phyloP scores from a whole-genome alignment of 2,797 vertebrate species.

The Lagorchestes hirsutus region DNA sequence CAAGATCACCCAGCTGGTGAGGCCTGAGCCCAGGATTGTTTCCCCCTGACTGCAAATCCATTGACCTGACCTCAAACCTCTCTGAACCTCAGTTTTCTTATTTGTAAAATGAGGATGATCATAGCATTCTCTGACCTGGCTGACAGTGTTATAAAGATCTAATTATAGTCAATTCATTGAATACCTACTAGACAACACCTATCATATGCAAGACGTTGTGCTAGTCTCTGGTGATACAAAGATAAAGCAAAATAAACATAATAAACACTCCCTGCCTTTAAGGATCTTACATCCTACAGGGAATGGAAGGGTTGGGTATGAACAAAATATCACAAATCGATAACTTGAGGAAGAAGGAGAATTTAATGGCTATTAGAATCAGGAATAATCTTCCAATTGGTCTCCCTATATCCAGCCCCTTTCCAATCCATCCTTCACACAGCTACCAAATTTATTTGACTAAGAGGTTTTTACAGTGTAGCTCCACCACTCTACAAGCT shows the following conservation, averaged over 20 bases:
- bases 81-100: not conserved
- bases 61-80: not conserved
- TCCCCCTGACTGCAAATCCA: not conserved
- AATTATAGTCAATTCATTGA: not conserved
- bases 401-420: too few relatives aligned
- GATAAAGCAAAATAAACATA: not conserved
- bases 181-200: not conserved
- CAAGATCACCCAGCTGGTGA: not conserved
- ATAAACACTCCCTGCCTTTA: not conserved
- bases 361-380: not conserved
- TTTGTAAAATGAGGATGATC: not conserved
- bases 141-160: not conserved
- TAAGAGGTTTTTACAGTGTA: not conserved
- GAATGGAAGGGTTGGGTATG: not conserved
- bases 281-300: not conserved
- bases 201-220: not conserved
- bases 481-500: not conserved
- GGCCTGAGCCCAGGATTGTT: not conserved
- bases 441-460: not conserved
- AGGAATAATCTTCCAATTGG: not conserved
- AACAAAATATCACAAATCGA: not conserved
- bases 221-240: not conserved
- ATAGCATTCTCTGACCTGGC: not conserved
- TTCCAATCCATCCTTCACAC: not conserved
- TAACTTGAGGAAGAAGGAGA: not conserved